Conservation (phyloP, 2,888 invertebrate genomes). For the Cheiracanthium punctorium region DNA sequence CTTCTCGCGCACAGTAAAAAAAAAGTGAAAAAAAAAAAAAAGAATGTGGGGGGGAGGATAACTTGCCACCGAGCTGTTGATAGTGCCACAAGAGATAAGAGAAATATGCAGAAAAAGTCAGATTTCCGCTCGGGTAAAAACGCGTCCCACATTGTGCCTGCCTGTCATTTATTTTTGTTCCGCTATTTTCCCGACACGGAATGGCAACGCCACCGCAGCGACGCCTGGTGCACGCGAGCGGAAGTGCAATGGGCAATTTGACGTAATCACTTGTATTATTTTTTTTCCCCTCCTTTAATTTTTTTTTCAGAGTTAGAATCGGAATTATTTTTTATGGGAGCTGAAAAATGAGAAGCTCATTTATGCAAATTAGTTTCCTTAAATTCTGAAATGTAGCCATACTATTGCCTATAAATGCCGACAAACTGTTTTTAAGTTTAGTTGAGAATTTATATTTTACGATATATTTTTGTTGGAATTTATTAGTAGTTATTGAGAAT, state of each 20-base stretch:
- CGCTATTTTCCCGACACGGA: constrained; percentile 59
- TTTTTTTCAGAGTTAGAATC: constrained; percentile 37
- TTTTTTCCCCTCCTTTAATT: constrained; percentile 18
- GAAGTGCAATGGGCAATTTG: constrained; percentile 67
- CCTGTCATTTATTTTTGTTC: constrained; percentile 61
- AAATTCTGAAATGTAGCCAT: not conserved
- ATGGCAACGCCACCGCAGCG: constrained; percentile 66
- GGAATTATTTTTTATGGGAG: constrained; percentile 49
- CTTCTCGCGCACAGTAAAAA: constrained; percentile 30
- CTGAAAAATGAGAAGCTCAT: not conserved
- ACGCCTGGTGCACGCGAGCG: constrained; percentile 46
- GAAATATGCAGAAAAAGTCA: constrained; percentile 69
- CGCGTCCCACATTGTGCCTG: constrained; percentile 59
- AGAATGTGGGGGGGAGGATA: constrained; percentile 27
- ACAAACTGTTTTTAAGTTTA: too few relatives aligned
- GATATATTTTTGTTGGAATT: too few relatives aligned
- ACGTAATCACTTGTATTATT: constrained; percentile 60
- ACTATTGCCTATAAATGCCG: not conserved
- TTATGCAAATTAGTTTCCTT: not conserved
- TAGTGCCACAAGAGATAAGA: constrained; percentile 55
- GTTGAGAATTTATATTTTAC: too few relatives aligned
- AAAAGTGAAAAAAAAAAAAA: constrained; percentile 21
- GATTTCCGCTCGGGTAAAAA: constrained; percentile 67
- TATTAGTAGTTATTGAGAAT: too few relatives aligned
- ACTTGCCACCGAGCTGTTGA: constrained; percentile 66